Conservation (phyloP, 2,113 vertebrate species). For the Tichodroma muraria region DNA sequence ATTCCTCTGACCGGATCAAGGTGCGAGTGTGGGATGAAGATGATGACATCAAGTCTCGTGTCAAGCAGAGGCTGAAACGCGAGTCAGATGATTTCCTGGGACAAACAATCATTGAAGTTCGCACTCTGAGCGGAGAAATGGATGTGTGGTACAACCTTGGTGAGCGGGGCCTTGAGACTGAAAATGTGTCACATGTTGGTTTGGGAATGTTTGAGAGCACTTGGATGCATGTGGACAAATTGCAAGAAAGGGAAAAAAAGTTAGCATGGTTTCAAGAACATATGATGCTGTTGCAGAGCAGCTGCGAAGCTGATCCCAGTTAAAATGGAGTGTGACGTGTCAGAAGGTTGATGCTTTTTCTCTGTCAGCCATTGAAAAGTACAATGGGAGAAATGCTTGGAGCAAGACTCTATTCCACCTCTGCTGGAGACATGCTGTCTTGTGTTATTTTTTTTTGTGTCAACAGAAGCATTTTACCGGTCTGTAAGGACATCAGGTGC, state of each 20-base stretch:
- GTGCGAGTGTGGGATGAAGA: slow-evolving; percentile 99
- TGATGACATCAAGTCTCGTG: slow-evolving; percentile 96
- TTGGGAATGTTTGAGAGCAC: background rate
- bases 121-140: slow-evolving; percentile 96
- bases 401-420: background rate
- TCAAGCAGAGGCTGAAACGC: slow-evolving; percentile 95
- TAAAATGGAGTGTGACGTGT: background rate
- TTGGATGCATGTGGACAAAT: background rate
- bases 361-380: background rate
- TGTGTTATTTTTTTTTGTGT: background rate
- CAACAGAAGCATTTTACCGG: background rate
- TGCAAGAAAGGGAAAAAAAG: background rate
- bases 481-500: background rate
- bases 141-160: slow-evolving; percentile 99
- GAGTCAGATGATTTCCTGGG: slow-evolving; percentile 97
- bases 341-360: background rate
- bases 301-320: background rate
- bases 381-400: background rate
- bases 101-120: slow-evolving; percentile 97
- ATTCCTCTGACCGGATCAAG: slow-evolving; percentile 97
- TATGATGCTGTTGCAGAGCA: background rate
- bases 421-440: background rate
- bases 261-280: background rate
- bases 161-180: slow-evolving; percentile 61
- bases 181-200: rapidly evolving